Evolutionary conservation across 2,797 vertebrate genomes (phyloP), one percentile per base, ranked within the genome.

Genomic region (Mormyrops attenuatus): DNA sequence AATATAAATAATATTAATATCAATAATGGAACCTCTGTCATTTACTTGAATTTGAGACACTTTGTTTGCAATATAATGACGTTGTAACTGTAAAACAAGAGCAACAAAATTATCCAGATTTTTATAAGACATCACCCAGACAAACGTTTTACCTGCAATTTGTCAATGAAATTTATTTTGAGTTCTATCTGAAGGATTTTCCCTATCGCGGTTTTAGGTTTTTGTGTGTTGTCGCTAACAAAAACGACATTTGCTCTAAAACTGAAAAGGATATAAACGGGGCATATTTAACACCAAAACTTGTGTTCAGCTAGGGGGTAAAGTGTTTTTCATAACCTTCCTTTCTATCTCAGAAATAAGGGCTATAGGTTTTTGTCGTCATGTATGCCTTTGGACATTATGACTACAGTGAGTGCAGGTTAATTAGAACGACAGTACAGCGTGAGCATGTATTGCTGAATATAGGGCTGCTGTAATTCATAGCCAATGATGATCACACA

Each of bases 341-440:
- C 26, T 89, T 85, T 63, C 17, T 89, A 22, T 47, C 20, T 53
- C 11, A 38, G 49, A 89, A 80, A 20, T 41, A 88, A 89, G 80
- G 88, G 82, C 80, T 89, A 63, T 34, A 50, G 22, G 34, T 38
- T 47, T 73, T 60, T 89, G 34, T 63, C 5, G 30, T 26, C 53
- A 50, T 80, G 49, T 50, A 53, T 49, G 26, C 41, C 38, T 80
- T 80, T 3, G 38, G 38, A 80, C 73, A 80, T 44, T 80, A 38
- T 55, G 85, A 30, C 26, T 34, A 30, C 47, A 30, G 26, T 85
- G 41, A 50, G 82, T 22, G 44, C 22, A 50, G 49, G 47, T 85
- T 85, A 22, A 50, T 85, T 47, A n/a, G 47, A 85, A 85, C 3
- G 30, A 77, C 41, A 52, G 22, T 87, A 49, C 49, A 49, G 84